A percentile compares a stretch with the other conserved stretches of the same genome.
Conservation (phyloP, 2,888 invertebrate genomes). For the Venustoraphidia nigricollis region DNA sequence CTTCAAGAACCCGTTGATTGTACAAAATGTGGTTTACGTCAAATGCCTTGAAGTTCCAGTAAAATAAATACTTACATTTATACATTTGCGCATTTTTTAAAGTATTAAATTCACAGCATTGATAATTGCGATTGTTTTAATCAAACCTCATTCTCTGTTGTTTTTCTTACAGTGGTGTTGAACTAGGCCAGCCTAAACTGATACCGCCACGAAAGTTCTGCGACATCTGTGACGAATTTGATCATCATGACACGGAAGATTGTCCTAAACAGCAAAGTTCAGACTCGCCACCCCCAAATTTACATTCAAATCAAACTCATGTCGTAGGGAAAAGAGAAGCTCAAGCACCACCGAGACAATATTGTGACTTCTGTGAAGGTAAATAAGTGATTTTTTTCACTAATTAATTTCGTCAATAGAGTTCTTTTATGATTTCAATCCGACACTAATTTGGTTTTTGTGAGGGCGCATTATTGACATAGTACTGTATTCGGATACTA, state of each 20-base stretch:
- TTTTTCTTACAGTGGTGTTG: too few species aligned
- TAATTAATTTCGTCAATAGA: too few species aligned
- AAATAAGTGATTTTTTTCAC: constrained; percentile 14
- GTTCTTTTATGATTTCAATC: too few species aligned
- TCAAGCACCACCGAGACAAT: constrained; percentile 45
- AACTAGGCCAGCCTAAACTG: not conserved
- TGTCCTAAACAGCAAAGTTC: constrained; percentile 73
- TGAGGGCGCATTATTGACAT: not conserved
- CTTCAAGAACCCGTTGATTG: too few species aligned
- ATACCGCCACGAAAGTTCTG: constrained; percentile 77
- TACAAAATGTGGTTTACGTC: too few species aligned
- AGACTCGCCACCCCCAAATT: constrained; percentile 24
- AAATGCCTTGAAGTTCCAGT: too few species aligned
- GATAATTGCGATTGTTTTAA: too few species aligned
- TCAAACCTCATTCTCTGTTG: too few species aligned
- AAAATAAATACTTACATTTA: too few species aligned
- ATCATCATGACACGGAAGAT: constrained; percentile 94
- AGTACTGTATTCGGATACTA: constrained; percentile 2
- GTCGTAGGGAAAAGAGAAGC: constrained; percentile 20
- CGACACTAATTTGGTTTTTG: too few species aligned
- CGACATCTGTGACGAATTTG: constrained; percentile 95
- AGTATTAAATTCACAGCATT: too few species aligned
- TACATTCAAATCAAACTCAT: constrained; percentile 21
- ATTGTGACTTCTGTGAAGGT: constrained; percentile 92
- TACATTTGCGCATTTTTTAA: too few species aligned